phyloP scores from a whole-genome alignment of 2,797 vertebrate genomes.

The Urophycis tenuis region DNA sequence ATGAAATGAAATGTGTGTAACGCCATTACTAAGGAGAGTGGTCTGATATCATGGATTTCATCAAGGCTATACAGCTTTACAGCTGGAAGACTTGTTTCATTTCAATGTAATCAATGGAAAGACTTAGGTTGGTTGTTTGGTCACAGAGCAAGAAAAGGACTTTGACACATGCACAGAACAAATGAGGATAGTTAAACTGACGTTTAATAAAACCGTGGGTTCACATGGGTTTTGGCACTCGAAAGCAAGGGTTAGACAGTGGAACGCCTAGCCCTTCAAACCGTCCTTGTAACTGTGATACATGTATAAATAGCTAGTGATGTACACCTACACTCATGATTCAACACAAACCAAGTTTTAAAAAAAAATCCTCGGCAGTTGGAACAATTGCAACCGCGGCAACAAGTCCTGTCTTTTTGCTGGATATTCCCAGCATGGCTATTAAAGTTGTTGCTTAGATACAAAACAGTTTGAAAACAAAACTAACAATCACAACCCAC shows the following conservation, averaged over 20 bases:
- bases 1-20: not conserved
- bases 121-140: not conserved
- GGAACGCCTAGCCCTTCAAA: constrained; percentile 22
- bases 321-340: constrained; percentile 29
- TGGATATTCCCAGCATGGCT: constrained; percentile 40
- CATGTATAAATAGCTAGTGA: constrained; percentile 47
- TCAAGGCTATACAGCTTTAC: not conserved
- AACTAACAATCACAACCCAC: constrained; percentile 22
- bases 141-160: not conserved
- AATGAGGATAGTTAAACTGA: constrained; percentile 7
- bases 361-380: constrained; percentile 28
- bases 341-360: constrained; percentile 44
- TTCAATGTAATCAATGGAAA: not conserved
- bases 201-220: constrained; percentile 32
- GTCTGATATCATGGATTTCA: not conserved
- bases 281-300: constrained; percentile 34
- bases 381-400: constrained; percentile 16
- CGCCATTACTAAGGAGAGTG: not conserved
- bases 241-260: constrained; percentile 14
- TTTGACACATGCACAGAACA: not conserved
- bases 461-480: constrained; percentile 23
- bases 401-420: constrained; percentile 37
- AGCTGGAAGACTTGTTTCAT: not conserved
- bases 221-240: constrained; percentile 14
- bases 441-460: constrained; percentile 15